A percentile compares a stretch with the other conserved stretches of the same genome.
phyloP scores from a whole-genome alignment of 2,113 vertebrate species.

The Myotis lucifugus region DNA sequence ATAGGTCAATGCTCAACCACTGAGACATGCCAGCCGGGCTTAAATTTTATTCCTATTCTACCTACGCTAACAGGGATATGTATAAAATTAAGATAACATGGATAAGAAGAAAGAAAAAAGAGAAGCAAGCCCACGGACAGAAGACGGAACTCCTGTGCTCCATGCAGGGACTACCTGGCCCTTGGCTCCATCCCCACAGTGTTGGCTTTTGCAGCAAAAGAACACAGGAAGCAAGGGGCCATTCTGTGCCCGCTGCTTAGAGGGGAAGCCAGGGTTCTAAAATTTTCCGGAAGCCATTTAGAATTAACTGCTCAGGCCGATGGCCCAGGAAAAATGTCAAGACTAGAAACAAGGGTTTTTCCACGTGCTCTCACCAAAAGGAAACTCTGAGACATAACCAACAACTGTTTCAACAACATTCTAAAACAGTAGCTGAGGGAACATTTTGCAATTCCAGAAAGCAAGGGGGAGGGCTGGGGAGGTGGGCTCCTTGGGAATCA shows the following conservation, averaged over 20 bases:
- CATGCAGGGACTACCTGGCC: neutral
- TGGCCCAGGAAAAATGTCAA: neutral
- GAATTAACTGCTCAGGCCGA: neutral
- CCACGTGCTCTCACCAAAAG: neutral
- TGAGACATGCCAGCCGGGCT: too few relatives aligned
- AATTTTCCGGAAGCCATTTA: neutral
- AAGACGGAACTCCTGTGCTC: neutral
- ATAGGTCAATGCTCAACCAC: too few relatives aligned
- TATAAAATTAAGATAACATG: neutral
- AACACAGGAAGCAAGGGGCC: neutral
- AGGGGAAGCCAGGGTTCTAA: neutral
- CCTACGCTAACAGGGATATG: neutral
- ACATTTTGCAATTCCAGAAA: neutral
- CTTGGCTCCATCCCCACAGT: neutral
- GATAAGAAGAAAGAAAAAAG: neutral
- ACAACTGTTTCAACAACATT: neutral
- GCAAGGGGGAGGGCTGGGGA: neutral
- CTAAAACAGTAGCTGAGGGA: neutral
- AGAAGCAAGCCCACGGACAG: neutral
- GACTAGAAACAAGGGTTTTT: neutral
- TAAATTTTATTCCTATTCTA: neutral
- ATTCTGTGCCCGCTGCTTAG: neutral
- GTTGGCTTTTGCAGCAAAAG: neutral
- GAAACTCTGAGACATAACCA: neutral
- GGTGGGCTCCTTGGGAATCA: accelerated